Evolutionary conservation across 2,888 invertebrate species (phyloP), one percentile per base, ranked within the genome.

Genomic region (Synanthedon myopaeformis): DNA sequence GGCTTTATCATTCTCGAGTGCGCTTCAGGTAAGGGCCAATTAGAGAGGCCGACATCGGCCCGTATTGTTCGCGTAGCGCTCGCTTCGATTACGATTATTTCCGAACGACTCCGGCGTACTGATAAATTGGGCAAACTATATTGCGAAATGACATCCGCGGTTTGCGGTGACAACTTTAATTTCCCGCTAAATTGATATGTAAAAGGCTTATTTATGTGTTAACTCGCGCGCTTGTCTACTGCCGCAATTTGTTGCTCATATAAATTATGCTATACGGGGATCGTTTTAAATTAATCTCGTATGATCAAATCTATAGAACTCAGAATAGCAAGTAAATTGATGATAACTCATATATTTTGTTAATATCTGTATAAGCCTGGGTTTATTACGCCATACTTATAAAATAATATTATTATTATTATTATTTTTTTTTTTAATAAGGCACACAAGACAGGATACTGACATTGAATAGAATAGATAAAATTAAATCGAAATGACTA

Each of bases 21-120:
- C 83, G 86, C 87, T 86, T 76, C 84, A 85, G 87, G 87, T 86
- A 86, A 87, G 87, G 85, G 87, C 87, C 87, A 87, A 87, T 87
- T 87, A 87, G 85, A 79, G 79, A 82, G 79, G 76, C 84, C 81
- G 79, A 76, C 83, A 81, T 83, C 84, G 85, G 85, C 77, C 85
- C 82, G 84, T 84, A 86, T 87, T 86, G 86, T 86, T 86, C 86
- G 80, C 80, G 79, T 76, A 70, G 74, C 67, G 72, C 82, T 80
- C 82, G 83, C 77, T 82, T 79, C 83, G 83, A 84, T 86, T 85
- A 84, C 85, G 86, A 83, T 86, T 84, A 84, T 84, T 80, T 78
- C 78, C 78, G 82, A 82, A 82, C 82, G 79, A 75, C 79, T 76
- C 79, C 75, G 70, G 76, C 72, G 5, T 41, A 72, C 80, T 83